Base-by-base conservation (phyloP, 2,797 vertebrate genomes). In the Valencia hispanica region DNA sequence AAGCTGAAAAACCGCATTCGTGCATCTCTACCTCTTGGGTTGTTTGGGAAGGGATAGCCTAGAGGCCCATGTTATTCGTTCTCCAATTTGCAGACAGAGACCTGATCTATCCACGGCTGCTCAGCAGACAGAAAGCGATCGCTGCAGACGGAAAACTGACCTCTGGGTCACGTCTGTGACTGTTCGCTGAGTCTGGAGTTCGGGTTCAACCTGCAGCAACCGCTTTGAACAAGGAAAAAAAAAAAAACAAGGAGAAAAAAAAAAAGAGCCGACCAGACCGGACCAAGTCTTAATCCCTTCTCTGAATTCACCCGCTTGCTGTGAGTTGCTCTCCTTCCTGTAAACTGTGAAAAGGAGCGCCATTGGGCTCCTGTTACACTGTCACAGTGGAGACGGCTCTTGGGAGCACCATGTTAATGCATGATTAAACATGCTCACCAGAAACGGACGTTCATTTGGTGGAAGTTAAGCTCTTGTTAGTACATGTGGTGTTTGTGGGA, bases 341-440 rank as follows among this genome's bases (percentile, higher is more conserved):
- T 80, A 82, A 90, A 78, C 86, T 80, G 84, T 78, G 81, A 77
- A 61, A 79, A 86, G 82, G 78, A 90, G 92, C 90, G 86, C 86
- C 88, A 86, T 83, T 75, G 85, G 18, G 78, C 88, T 93, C 91
- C 92, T 89, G 87, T 93, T 89, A 89, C 92, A 79, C 83, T 43
- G 87, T 82, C 68, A 14, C 4, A 78, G 81, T 63, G 87, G 88
- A 89, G 91, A 89, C 82, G 25, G 82, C 83, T 84, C 94, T 87
- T 88, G 55, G n/a, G 57, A 81, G 86, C 80, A 70, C 83, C 66
- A 82, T 45, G 88, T 94, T 94, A 94, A 96, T 89, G 87, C 93
- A 96, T 96, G 96, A 96, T 95, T 95, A 91, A 89, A 93, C 83
- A 83, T 84, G 88, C 91, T 92, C 90, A 87, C 82, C 79, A 81